These are phyloP conservation scores for Aradus depressus DNA, from an alignment of 2,888 invertebrate genomes.

Conservation along the genomic window DNA sequence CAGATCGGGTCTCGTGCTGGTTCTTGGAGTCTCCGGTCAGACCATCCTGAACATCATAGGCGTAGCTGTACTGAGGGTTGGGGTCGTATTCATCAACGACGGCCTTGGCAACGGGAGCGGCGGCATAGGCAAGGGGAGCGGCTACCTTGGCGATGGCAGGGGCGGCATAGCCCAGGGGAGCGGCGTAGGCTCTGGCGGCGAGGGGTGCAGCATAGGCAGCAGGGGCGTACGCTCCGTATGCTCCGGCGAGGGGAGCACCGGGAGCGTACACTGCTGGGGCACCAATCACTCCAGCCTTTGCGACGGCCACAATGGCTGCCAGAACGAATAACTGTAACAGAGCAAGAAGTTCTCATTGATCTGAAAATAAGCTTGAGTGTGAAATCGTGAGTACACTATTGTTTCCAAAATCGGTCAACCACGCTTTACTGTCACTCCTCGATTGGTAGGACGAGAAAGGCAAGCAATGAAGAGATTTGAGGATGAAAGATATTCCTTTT, in stretches of 20 bases:
- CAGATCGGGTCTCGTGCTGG: constrained; percentile 31
- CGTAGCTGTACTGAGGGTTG: constrained; percentile 31
- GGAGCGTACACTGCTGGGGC: constrained; percentile 33
- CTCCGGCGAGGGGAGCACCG: constrained; percentile 31
- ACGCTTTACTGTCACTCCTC: too few species aligned
- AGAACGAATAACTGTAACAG: constrained; percentile 6
- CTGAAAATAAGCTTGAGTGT: neutral
- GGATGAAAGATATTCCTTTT: too few species aligned
- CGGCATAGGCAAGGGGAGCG: constrained; percentile 41
- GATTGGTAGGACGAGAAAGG: too few species aligned
- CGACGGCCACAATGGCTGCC: constrained; percentile 20
- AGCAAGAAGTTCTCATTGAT: neutral
- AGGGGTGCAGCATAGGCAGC: constrained; percentile 25
- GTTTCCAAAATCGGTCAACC: too few species aligned
- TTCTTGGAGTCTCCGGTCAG: constrained; percentile 32
- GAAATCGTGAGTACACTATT: too few species aligned
- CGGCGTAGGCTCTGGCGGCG: constrained; percentile 22
- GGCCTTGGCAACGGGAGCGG: constrained; percentile 50
- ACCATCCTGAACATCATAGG: constrained; percentile 31
- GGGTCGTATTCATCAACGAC: constrained; percentile 31
- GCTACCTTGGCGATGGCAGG: constrained; percentile 35
- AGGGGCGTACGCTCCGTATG: constrained; percentile 21
- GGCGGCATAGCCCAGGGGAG: constrained; percentile 22
- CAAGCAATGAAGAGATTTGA: too few species aligned
- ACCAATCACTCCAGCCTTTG: constrained; percentile 30